These are phyloP conservation scores for Antechinus stuartii DNA, from an alignment of 2,113 vertebrate species.

Conservation along the genomic window DNA sequence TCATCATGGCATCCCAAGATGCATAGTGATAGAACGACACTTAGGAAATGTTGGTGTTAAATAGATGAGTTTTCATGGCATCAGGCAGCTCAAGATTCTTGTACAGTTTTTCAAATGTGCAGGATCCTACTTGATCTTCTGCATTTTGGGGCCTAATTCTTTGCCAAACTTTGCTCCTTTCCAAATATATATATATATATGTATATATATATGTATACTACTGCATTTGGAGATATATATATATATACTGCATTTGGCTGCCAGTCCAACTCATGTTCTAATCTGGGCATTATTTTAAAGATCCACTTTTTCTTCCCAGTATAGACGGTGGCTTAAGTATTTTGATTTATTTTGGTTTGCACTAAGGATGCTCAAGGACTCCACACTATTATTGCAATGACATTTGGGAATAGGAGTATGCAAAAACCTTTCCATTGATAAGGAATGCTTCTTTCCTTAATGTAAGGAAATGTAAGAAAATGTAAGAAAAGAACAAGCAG, in stretches of 20 bases:
- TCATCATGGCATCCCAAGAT: no score
- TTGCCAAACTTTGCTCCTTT: not conserved
- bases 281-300: not conserved
- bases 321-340: not conserved
- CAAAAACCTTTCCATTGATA: not conserved
- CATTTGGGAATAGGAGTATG: not conserved
- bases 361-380: not conserved
- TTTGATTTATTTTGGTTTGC: not conserved
- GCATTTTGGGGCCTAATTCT: not conserved
- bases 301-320: not conserved
- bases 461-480: not conserved
- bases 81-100: not conserved
- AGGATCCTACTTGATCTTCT: not conserved
- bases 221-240: not conserved
- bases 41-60: not conserved
- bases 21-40: not conserved
- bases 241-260: not conserved
- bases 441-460: not conserved
- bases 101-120: not conserved
- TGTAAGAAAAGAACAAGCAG: not conserved
- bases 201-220: no score
- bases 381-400: not conserved
- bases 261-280: not conserved
- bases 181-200: not conserved
- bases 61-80: not conserved